phyloP scores from a whole-genome alignment of 1,140 invertebrate species.

The Anthonomus grandis region DNA sequence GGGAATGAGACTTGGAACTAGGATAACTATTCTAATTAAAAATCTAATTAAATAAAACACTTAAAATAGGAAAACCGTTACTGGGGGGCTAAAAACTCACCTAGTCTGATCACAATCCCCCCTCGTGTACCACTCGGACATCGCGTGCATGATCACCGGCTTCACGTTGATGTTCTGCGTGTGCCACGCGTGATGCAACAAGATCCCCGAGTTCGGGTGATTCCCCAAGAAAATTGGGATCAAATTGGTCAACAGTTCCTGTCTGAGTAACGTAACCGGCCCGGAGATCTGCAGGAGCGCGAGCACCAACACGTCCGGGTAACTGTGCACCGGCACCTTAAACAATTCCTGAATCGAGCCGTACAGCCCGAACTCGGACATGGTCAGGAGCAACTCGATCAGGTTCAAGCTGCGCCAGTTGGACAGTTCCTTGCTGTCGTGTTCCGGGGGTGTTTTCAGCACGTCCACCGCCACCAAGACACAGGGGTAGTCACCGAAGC shows the following conservation, averaged over 20 bases:
- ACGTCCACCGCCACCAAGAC: constrained; percentile 82
- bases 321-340: constrained; percentile 86
- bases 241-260: constrained; percentile 80
- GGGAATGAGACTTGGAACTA: too few relatives aligned
- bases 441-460: constrained; percentile 88
- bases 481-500: constrained; percentile 87
- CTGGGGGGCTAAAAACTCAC: constrained; percentile 23
- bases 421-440: constrained; percentile 86
- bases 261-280: constrained; percentile 69
- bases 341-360: constrained; percentile 84
- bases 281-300: constrained; percentile 81
- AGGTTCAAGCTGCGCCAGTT: constrained; percentile 91
- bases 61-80: too few relatives aligned
- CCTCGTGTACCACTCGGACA: constrained; percentile 95
- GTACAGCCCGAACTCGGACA: constrained; percentile 83
- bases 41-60: too few relatives aligned
- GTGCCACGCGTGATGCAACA: constrained; percentile 94
- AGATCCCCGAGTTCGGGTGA: constrained; percentile 90
- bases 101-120: constrained; percentile 86
- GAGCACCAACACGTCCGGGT: constrained; percentile 88
- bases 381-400: constrained; percentile 79
- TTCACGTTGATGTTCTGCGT: constrained; percentile 69
- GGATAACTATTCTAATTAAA: too few relatives aligned
- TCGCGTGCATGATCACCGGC: constrained; percentile 89
- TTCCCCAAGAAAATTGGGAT: constrained; percentile 91